A percentile compares a stretch with the other conserved stretches of the same genome.
These are phyloP conservation scores for Nycticryphes semicollaris DNA, from an alignment of 2,113 vertebrate species.

Conservation along the genomic window DNA sequence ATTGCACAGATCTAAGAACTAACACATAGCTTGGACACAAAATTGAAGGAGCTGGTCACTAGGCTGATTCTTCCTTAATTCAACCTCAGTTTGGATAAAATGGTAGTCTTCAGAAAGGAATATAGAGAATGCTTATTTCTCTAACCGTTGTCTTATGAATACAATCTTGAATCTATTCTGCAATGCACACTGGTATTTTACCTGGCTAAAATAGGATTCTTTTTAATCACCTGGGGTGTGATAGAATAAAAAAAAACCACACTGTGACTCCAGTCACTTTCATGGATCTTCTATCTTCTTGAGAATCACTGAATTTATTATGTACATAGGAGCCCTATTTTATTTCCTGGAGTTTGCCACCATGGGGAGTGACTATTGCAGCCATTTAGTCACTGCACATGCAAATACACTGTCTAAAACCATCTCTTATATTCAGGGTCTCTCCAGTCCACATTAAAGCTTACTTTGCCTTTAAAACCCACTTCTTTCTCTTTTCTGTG, in stretches of 20 bases:
- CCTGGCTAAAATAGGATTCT: neutral
- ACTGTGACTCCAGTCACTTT: neutral
- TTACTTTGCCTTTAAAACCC: neutral
- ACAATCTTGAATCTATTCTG: neutral
- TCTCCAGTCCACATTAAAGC: neutral
- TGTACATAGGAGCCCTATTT: accelerated
- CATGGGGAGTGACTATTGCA: neutral
- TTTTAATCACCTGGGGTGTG: neutral
- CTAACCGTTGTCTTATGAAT: neutral
- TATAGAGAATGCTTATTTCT: neutral
- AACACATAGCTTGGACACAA: neutral
- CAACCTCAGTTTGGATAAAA: neutral
- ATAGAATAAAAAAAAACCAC: neutral
- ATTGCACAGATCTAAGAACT: neutral
- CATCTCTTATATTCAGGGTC: neutral
- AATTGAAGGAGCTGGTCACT: neutral
- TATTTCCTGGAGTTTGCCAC: neutral
- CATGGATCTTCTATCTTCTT: neutral
- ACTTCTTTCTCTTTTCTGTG: neutral
- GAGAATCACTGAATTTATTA: neutral
- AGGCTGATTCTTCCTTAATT: neutral
- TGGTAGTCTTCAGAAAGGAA: neutral
- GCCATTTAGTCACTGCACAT: neutral
- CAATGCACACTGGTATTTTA: neutral
- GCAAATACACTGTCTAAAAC: neutral